phyloP scores from a whole-genome alignment of 2,113 vertebrate species.

The Spermophilus dauricus region DNA sequence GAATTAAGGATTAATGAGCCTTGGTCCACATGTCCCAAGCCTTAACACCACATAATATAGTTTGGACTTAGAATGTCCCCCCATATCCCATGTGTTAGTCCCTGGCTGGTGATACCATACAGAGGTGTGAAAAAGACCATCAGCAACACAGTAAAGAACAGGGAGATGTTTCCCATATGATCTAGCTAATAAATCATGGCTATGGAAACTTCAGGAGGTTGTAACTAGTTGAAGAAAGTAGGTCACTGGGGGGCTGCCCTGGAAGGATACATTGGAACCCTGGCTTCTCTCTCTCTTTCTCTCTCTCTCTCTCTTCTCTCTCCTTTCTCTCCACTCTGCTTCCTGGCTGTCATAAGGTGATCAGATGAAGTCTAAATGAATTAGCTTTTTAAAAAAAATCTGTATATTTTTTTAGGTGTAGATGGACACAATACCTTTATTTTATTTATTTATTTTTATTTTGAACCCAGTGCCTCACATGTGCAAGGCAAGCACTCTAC shows the following conservation, averaged over 20 bases:
- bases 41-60: background rate
- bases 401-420: too few species aligned
- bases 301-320: background rate
- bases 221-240: background rate
- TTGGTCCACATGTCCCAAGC: background rate
- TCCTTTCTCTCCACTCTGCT: background rate
- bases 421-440: too few species aligned
- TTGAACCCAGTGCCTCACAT: too few species aligned
- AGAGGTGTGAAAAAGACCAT: background rate
- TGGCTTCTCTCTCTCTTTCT: background rate
- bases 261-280: background rate
- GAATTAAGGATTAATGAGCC: background rate
- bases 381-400: background rate
- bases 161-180: slow-evolving; percentile 5
- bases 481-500: too few species aligned
- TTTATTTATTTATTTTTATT: too few species aligned
- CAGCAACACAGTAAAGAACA: slow-evolving; percentile 32
- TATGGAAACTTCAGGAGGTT: background rate
- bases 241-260: background rate
- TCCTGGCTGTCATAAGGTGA: too few species aligned
- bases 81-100: background rate
- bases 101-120: background rate
- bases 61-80: background rate
- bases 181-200: slow-evolving; percentile 10
- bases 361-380: background rate